These are phyloP conservation scores for Trypoxylus dichotomus DNA, from an alignment of 1,140 invertebrate species.

Conservation along the genomic window DNA sequence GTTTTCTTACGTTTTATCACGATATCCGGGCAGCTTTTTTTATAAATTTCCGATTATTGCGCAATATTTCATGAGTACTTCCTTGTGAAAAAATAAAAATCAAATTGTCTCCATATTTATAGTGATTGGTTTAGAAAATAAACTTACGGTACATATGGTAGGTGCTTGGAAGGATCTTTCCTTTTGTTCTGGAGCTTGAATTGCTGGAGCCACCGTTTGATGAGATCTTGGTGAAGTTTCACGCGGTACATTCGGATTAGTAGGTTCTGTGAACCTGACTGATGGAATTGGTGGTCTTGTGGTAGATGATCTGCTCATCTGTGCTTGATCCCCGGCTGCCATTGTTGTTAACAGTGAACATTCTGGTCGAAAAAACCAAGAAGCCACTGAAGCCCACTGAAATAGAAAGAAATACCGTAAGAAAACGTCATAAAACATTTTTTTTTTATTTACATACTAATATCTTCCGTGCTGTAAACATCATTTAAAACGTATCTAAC, in stretches of 20 bases:
- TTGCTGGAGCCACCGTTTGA: slow-evolving; percentile 17
- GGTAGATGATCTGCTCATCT: slow-evolving; percentile 34
- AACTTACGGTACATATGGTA: slow-evolving; percentile 55
- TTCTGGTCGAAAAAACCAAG: slow-evolving; percentile 56
- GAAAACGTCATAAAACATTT: too few species aligned
- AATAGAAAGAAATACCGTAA: slow-evolving; percentile 41
- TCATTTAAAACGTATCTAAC: not conserved
- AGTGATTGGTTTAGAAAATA: not conserved
- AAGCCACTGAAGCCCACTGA: slow-evolving; percentile 57
- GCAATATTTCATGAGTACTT: too few species aligned
- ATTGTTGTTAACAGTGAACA: slow-evolving; percentile 44
- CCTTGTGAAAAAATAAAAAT: too few species aligned
- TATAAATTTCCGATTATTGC: too few species aligned
- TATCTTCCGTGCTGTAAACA: not conserved
- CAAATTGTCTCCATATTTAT: too few species aligned
- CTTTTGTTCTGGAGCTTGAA: slow-evolving; percentile 32
- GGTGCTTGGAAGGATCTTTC: slow-evolving; percentile 49
- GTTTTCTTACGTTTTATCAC: too few species aligned
- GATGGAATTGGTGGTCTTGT: slow-evolving; percentile 35
- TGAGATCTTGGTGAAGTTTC: slow-evolving; percentile 39
- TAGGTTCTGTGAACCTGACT: slow-evolving; percentile 8
- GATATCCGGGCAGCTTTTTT: too few species aligned
- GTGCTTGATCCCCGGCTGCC: slow-evolving; percentile 35
- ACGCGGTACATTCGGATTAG: slow-evolving; percentile 30
- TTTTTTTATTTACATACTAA: slow-evolving; percentile 32